Conservation (phyloP, 2,888 invertebrate genomes). For the Aspidiotus rigidus region DNA sequence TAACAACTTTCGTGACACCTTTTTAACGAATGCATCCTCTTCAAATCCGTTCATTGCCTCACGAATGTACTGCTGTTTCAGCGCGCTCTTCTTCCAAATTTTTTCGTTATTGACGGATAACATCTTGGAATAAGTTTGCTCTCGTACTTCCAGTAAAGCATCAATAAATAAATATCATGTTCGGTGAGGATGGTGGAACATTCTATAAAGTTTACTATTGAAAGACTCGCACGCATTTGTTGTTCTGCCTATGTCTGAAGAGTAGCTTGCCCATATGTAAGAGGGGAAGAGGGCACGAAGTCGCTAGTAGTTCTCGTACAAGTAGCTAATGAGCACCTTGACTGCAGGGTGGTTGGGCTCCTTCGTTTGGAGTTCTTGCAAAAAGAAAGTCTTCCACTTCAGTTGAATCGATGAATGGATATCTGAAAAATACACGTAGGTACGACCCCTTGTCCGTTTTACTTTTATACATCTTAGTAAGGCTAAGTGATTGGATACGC, state of each 20-base stretch:
- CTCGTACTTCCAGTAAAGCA: background rate
- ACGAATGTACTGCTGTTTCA: too few relatives aligned
- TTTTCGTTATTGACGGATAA: too few relatives aligned
- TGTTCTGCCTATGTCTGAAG: too few relatives aligned
- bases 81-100: too few relatives aligned
- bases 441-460: too few relatives aligned
- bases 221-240: background rate
- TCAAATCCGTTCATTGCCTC: too few relatives aligned
- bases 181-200: background rate
- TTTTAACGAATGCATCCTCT: too few relatives aligned
- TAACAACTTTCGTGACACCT: too few relatives aligned
- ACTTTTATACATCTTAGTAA: background rate
- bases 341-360: background rate
- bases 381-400: background rate
- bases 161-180: background rate
- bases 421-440: conserved; percentile 1
- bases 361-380: too few relatives aligned
- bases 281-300: too few relatives aligned
- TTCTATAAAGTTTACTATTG: background rate
- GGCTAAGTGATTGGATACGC: background rate
- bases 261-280: too few relatives aligned
- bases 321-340: background rate
- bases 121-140: background rate
- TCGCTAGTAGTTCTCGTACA: background rate
- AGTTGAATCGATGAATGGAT: background rate